Percentiles rank a stretch among this genome's conserved stretches.
Evolutionary conservation across 2,797 vertebrate species (phyloP).

Genomic region (Peromyscus nudipes): DNA sequence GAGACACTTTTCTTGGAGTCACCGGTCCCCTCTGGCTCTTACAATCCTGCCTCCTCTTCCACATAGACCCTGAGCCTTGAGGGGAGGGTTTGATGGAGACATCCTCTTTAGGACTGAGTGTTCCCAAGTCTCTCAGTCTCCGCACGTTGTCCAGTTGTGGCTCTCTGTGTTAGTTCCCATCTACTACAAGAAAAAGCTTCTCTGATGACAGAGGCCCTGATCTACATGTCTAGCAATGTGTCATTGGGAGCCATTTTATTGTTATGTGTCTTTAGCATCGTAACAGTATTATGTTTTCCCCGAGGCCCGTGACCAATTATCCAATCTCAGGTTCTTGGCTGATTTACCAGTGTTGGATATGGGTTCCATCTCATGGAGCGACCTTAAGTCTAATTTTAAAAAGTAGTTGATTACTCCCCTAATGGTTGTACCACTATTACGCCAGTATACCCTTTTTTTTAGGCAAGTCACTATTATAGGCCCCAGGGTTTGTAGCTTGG

Average conservation of each 20-base stretch:
- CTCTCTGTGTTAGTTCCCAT: not conserved
- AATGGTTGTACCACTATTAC: not conserved
- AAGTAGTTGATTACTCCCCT: not conserved
- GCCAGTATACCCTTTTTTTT: not conserved
- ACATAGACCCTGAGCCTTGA: not conserved
- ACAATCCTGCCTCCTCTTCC: not conserved
- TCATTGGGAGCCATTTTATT: not conserved
- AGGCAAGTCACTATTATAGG: not conserved
- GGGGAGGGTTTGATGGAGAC: not conserved
- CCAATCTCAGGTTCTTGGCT: not conserved
- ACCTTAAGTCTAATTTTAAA: not conserved
- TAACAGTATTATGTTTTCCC: not conserved
- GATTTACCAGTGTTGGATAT: not conserved
- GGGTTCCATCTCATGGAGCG: not conserved
- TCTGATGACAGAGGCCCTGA: not conserved
- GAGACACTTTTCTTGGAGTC: not conserved
- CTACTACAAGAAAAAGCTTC: not conserved
- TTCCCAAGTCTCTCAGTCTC: not conserved
- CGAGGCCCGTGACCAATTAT: not conserved
- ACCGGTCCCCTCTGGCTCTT: not conserved
- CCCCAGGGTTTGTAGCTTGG: not conserved
- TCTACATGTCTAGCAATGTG: not conserved
- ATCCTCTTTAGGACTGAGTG: not conserved
- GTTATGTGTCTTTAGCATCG: not conserved
- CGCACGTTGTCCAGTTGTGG: not conserved